Evolutionary conservation across 2,797 vertebrate genomes (phyloP).

Genomic region (Vipera latastei): DNA sequence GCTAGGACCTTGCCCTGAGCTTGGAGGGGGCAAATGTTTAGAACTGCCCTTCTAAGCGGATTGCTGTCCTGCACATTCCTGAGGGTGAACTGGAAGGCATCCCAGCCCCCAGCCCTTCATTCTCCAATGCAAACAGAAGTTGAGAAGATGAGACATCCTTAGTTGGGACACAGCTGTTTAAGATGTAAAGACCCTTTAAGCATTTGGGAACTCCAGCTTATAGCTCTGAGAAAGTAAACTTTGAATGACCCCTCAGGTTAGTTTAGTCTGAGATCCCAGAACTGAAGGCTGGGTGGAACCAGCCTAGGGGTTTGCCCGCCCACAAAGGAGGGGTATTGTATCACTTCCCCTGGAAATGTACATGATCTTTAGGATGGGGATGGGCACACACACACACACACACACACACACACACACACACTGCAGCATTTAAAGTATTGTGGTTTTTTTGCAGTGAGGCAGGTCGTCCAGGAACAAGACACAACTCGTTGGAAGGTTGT

Average conservation of each 20-base stretch:
- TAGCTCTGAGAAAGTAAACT: conserved; percentile 88
- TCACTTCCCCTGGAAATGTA: conserved; percentile 19
- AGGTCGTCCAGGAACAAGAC: conserved; percentile 11
- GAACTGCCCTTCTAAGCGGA: conserved; percentile 17
- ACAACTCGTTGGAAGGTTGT: conserved; percentile 9
- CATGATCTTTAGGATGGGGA: conserved; percentile 24
- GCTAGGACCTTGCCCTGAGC: background rate
- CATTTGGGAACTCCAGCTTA: conserved; percentile 40
- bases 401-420: background rate
- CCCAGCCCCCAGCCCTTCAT: background rate
- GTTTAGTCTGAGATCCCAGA: conserved; percentile 77
- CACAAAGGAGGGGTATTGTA: background rate
- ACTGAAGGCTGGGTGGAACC: conserved; percentile 66
- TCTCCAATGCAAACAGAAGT: conserved; percentile 28
- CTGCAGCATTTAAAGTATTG: conserved; percentile 6
- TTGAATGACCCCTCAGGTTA: conserved; percentile 81
- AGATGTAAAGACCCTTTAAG: conserved; percentile 77
- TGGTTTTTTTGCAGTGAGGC: background rate
- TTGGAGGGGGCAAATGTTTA: background rate
- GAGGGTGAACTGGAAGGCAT: conserved; percentile 8
- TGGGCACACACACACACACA: background rate
- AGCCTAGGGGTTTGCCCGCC: conserved; percentile 39
- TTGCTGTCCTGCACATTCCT: conserved; percentile 20
- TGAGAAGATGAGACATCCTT: conserved; percentile 33
- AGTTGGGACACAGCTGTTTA: conserved; percentile 67